These are phyloP conservation scores for Xiphorhynchus erythropygius DNA, from an alignment of 2,797 vertebrate genomes.

Conservation along the genomic window DNA sequence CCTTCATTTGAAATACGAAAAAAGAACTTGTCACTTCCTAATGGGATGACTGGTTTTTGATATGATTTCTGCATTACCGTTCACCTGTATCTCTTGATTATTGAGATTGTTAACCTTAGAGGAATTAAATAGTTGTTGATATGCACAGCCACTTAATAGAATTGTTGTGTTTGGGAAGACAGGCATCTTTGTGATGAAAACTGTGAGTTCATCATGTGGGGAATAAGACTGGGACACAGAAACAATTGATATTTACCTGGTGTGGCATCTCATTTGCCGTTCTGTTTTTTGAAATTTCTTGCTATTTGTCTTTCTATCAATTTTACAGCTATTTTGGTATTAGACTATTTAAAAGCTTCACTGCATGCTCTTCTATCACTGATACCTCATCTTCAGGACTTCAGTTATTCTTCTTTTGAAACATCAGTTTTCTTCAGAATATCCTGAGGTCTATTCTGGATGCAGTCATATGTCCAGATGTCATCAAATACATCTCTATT, in stretches of 20 bases:
- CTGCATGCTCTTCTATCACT: not conserved
- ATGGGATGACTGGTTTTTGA: not conserved
- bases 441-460: not conserved
- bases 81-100: not conserved
- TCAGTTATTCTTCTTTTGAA: not conserved
- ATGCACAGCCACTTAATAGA: not conserved
- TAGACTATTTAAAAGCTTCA: not conserved
- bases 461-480: not conserved
- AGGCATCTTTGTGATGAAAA: not conserved
- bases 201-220: not conserved
- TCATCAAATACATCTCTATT: not conserved
- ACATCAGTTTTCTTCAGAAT: not conserved
- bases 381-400: not conserved
- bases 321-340: not conserved
- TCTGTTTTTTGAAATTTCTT: not conserved
- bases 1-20: not conserved
- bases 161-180: not conserved
- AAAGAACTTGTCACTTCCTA: not conserved
- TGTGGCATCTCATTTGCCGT: not conserved
- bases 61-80: not conserved
- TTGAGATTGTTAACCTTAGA: not conserved
- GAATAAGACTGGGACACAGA: not conserved
- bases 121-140: not conserved
- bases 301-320: not conserved
- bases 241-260: not conserved